Evolutionary conservation across 2,797 vertebrate genomes (phyloP).

Genomic region (Adrianichthys oophorus): DNA sequence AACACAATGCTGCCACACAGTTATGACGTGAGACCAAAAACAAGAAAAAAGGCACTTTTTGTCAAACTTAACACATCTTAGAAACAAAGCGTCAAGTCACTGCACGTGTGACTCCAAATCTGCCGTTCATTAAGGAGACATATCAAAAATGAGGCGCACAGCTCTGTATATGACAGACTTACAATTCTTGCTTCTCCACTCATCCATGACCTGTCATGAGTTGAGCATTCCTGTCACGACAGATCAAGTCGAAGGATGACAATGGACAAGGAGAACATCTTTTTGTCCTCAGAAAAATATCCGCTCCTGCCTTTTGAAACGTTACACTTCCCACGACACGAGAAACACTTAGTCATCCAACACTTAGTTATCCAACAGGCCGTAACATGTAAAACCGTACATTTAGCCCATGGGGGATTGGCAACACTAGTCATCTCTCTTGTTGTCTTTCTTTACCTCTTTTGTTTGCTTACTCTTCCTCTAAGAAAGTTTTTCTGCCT

Average conservation of each 20-base stretch:
- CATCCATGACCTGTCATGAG: slow-evolving; percentile 1
- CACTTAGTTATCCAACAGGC: slow-evolving; percentile 68
- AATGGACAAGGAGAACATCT: slow-evolving; percentile 26
- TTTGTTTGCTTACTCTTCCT: slow-evolving; percentile 49
- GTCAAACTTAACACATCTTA: too few species aligned
- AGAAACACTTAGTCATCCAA: slow-evolving; percentile 58
- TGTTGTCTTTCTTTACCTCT: slow-evolving; percentile 51
- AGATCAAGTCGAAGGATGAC: slow-evolving; percentile 14
- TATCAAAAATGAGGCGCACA: too few species aligned
- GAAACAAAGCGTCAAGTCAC: too few species aligned
- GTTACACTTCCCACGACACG: slow-evolving; percentile 65
- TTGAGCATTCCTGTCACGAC: slow-evolving; percentile 2
- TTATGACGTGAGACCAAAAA: too few species aligned
- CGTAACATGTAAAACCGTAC: slow-evolving; percentile 60
- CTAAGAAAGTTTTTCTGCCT: slow-evolving; percentile 17
- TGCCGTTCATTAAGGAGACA: too few species aligned
- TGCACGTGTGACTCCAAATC: too few species aligned
- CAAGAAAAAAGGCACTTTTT: too few species aligned
- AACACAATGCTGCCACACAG: too few species aligned
- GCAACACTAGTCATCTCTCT: slow-evolving; percentile 57
- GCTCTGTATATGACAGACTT: too few species aligned
- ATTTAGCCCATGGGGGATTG: slow-evolving; percentile 41
- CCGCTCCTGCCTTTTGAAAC: slow-evolving; percentile 62
- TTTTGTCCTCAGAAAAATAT: slow-evolving; percentile 53
- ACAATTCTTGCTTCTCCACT: background rate